A percentile compares a stretch with the other conserved stretches of the same genome.
Conservation (phyloP, 2,888 invertebrate genomes). For the Dorcus parallelipipedus region DNA sequence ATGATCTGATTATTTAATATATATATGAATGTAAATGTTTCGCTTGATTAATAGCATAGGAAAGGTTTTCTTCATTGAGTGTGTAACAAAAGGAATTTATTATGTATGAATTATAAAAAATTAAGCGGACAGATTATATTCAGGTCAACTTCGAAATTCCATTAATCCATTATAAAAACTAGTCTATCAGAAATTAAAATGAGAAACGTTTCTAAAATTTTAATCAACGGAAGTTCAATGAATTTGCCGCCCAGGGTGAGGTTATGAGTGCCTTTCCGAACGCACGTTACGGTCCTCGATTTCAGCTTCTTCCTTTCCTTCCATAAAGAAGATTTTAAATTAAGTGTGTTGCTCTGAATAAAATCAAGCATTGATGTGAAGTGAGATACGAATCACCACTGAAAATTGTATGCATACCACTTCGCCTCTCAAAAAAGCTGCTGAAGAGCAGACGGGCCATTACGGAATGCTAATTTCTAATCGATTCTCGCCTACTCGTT, state of each 20-base stretch:
- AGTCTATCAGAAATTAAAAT: constrained; percentile 3
- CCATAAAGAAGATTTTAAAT: constrained; percentile 25
- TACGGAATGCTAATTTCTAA: constrained; percentile 34
- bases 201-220: constrained; percentile 22
- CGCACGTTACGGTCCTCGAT: constrained; percentile 1
- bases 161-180: too few species aligned
- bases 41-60: too few species aligned
- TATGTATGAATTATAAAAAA: too few species aligned
- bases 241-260: constrained; percentile 18
- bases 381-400: constrained; percentile 28
- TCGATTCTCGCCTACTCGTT: constrained; percentile 28
- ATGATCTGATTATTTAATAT: too few species aligned
- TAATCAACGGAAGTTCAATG: constrained; percentile 24
- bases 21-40: too few species aligned
- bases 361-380: constrained; percentile 28
- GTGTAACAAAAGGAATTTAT: too few species aligned
- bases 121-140: too few species aligned
- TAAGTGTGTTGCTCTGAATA: constrained; percentile 28
- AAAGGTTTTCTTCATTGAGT: too few species aligned
- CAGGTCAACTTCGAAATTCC: too few species aligned
- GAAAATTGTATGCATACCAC: constrained; percentile 31
- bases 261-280: not conserved
- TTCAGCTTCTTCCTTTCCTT: constrained; percentile 6
- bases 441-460: constrained; percentile 28
- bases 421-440: constrained; percentile 17